phyloP scores from a whole-genome alignment of 2,797 vertebrate species.

The Echeneis naucrates region DNA sequence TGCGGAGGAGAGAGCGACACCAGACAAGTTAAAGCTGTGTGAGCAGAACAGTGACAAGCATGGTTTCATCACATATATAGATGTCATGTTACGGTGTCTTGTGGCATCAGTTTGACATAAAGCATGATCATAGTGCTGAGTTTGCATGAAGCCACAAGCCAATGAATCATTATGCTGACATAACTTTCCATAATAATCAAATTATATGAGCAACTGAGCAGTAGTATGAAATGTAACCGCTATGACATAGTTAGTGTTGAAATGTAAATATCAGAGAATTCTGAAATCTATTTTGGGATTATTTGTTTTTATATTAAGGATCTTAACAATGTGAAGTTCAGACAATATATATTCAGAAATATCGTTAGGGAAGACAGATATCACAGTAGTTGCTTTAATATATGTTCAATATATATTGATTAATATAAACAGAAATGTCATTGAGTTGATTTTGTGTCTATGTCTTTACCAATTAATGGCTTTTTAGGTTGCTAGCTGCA shows the following conservation, averaged over 20 bases:
- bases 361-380: background rate
- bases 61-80: background rate
- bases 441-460: background rate
- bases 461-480: conserved; percentile 40
- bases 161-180: background rate
- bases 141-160: background rate
- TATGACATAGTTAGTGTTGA: too few species aligned
- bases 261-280: too few species aligned
- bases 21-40: background rate
- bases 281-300: too few species aligned
- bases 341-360: too few species aligned
- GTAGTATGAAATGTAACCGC: too few species aligned
- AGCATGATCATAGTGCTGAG: background rate
- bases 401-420: too few species aligned
- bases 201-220: too few species aligned
- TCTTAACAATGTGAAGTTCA: too few species aligned
- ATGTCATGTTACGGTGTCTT: background rate
- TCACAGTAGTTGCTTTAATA: too few species aligned
- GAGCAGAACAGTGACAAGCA: background rate
- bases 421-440: conserved; percentile 2
- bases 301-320: too few species aligned
- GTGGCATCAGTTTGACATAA: background rate
- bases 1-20: background rate
- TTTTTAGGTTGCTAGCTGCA: conserved; percentile 47
- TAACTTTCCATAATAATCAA: background rate